Percentiles rank a stretch among this genome's conserved stretches.
These are phyloP conservation scores for Ornithorhynchus anatinus DNA, from an alignment of 2,113 vertebrate genomes.

Conservation along the genomic window DNA sequence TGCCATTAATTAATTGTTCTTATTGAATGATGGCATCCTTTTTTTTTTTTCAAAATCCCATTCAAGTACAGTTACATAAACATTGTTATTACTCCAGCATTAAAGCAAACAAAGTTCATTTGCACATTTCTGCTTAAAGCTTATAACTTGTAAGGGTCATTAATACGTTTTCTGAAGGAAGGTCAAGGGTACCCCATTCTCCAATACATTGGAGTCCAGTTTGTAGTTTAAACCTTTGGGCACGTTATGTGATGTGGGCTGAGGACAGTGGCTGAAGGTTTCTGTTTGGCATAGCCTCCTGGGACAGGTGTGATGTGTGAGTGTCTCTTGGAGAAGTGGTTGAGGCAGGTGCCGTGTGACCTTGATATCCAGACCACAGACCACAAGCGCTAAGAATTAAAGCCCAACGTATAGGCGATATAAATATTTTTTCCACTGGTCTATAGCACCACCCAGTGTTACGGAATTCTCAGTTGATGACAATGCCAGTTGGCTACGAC, in stretches of 20 bases:
- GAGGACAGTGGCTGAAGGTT: neutral
- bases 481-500: neutral
- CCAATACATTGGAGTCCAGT: slow-evolving; percentile 30
- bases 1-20: neutral
- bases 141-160: neutral
- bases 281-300: no score
- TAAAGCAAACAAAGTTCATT: neutral
- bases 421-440: slow-evolving; percentile 38
- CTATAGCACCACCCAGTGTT: slow-evolving; percentile 57
- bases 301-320: no score
- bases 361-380: neutral
- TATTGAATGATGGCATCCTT: neutral
- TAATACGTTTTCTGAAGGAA: slow-evolving; percentile 17
- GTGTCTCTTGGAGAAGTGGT: no score
- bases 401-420: neutral
- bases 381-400: slow-evolving; percentile 12
- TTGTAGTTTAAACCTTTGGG: neutral
- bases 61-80: neutral
- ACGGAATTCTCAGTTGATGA: neutral
- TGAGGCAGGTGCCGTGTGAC: no score
- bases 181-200: slow-evolving; percentile 27
- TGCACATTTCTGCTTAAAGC: neutral
- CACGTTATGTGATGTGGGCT: neutral
- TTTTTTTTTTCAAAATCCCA: no score
- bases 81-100: neutral